Conservation (phyloP, 2,888 invertebrate species). For the Coremacera marginata region DNA sequence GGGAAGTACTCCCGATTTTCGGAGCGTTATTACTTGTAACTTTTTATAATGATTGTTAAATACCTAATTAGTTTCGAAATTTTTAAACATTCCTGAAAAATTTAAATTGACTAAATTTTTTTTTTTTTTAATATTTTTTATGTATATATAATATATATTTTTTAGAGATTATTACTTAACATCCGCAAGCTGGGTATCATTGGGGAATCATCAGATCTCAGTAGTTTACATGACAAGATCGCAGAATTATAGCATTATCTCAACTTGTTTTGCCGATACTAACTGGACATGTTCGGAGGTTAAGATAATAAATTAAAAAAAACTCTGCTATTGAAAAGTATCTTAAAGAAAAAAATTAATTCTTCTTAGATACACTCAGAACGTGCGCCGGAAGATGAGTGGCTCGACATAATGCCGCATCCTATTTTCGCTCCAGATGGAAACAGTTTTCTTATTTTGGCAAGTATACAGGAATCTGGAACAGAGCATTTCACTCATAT, state of each 20-base stretch:
- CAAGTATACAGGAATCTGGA: conserved; percentile 86
- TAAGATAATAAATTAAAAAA: background rate
- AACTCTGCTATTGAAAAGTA: background rate
- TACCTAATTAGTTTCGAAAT: background rate
- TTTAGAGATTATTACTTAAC: conserved; percentile 92
- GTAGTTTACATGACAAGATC: conserved; percentile 94
- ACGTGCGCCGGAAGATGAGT: conserved; percentile 85
- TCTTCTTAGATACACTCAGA: conserved; percentile 80
- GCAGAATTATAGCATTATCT: conserved; percentile 90
- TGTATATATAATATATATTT: conserved; percentile 37
- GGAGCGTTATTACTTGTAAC: too few relatives aligned
- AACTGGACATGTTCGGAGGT: conserved; percentile 90
- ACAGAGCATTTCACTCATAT: conserved; percentile 90
- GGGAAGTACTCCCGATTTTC: too few relatives aligned
- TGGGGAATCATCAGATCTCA: conserved; percentile 81
- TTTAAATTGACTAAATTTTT: too few relatives aligned
- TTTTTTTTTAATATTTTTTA: too few relatives aligned
- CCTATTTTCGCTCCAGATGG: conserved; percentile 88
- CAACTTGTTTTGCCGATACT: conserved; percentile 82
- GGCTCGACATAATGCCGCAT: conserved; percentile 87
- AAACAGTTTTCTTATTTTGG: conserved; percentile 84
- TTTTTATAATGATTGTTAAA: too few relatives aligned
- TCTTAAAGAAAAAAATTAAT: conserved; percentile 20
- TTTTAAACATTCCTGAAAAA: background rate
- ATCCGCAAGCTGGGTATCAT: conserved; percentile 89